Evolutionary conservation across 2,888 invertebrate species (phyloP), one percentile per base, ranked within the genome.

Genomic region (Dolichomitus sp.): DNA sequence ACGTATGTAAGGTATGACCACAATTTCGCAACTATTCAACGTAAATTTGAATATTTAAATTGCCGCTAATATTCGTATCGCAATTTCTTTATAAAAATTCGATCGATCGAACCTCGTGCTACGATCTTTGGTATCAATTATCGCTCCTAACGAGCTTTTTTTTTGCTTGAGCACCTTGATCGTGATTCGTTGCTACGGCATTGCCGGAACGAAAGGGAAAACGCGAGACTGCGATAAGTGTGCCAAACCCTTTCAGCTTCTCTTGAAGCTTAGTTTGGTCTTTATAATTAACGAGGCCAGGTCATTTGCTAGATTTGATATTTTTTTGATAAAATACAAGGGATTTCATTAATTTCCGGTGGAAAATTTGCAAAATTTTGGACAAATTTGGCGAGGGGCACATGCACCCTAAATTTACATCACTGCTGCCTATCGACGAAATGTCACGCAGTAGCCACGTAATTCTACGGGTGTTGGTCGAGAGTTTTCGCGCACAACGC

Each of bases 161-260:
- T 27, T 63, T 61, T 73, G 78, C 54, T 59, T 54, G 1, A 9
- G 23, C 68, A 59, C 45, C 57, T 54, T 73, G 33, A 48, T 57
- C 17, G 59, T 30, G 33, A 30, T 11, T 12, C 19, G 63, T 75
- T 77, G 87, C 72, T 87, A 89, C 90, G 88, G 85, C 80, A 86
- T 76, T 91, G 91, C 72, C 52, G 70, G 74, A 91, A 89, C 88
- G 91, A 91, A 91, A 91, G 91, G 91, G 91, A 91, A 91, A 91
- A 88, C 88, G 85, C 81, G 83, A 78, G 17, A 83, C 83, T 30
- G 50, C 54, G 69, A 69, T 59, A 85, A 85, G 78, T 84, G 82
- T 82, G 84, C 76, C 83, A 82, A 84, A 84, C 74, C 73, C 84
- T 80, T 76, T 68, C 74, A 69, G 61, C 54, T 65, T 45, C 61